Evolutionary conservation across 2,113 vertebrate genomes (phyloP).

Genomic region (Albula glossodonta): DNA sequence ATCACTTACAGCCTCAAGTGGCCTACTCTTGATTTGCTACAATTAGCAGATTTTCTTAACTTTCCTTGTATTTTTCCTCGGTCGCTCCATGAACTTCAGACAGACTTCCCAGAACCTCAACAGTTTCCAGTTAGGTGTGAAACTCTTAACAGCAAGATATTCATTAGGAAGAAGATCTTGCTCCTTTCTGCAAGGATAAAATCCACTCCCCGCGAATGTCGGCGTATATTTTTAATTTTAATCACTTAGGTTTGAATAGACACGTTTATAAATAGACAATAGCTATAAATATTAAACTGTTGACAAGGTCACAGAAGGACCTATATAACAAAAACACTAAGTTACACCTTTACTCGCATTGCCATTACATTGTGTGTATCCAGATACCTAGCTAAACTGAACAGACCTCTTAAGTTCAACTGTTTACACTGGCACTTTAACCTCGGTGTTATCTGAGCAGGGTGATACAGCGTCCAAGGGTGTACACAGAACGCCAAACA

Average conservation of each 20-base stretch:
- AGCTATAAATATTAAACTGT: neutral
- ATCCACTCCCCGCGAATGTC: neutral
- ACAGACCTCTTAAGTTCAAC: neutral
- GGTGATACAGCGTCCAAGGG: neutral
- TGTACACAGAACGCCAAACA: neutral
- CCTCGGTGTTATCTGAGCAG: neutral
- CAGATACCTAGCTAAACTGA: neutral
- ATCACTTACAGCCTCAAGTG: neutral
- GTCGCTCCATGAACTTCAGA: neutral
- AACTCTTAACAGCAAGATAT: neutral
- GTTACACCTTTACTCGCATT: neutral
- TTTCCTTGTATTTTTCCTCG: neutral
- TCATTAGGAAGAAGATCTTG: neutral
- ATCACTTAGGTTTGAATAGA: neutral
- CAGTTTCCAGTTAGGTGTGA: neutral
- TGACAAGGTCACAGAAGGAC: constrained; percentile 14
- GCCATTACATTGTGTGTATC: neutral
- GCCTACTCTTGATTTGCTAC: neutral
- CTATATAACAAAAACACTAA: neutral
- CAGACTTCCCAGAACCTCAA: neutral
- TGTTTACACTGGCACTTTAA: neutral
- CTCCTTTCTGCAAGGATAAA: neutral
- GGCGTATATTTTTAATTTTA: neutral
- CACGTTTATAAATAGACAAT: neutral
- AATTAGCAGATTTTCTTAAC: neutral